Conservation (phyloP, 2,888 invertebrate species). For the Morpho achilles region DNA sequence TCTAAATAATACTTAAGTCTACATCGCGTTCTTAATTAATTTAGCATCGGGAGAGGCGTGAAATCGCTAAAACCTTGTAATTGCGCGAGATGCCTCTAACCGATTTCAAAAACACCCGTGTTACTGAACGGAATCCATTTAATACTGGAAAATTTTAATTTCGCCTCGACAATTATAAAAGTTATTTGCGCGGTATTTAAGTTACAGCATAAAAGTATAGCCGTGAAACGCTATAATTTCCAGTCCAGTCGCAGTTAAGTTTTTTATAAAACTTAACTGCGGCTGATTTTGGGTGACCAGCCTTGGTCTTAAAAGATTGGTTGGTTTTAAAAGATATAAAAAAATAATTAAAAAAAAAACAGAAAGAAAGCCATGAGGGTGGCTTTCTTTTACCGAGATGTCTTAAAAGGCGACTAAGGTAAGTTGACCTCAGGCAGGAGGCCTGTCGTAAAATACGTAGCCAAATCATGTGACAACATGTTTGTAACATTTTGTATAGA, state of each 20-base stretch:
- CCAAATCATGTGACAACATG: too few species aligned
- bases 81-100: slow-evolving; percentile 34
- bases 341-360: too few species aligned
- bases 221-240: not conserved
- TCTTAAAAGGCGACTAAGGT: too few species aligned
- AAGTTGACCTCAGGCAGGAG: too few species aligned
- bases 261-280: too few species aligned
- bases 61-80: slow-evolving; percentile 37
- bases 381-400: too few species aligned
- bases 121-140: slow-evolving; percentile 12
- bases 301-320: too few species aligned
- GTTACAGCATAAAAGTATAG: slow-evolving; percentile 1
- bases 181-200: slow-evolving; percentile 11
- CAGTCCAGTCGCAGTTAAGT: not conserved
- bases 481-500: too few species aligned
- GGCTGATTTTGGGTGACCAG: too few species aligned
- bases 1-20: slow-evolving; percentile 27
- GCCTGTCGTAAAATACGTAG: too few species aligned
- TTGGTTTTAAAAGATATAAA: too few species aligned
- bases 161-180: not conserved
- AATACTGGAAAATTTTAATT: slow-evolving; percentile 12
- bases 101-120: slow-evolving; percentile 20
- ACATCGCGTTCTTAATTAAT: slow-evolving; percentile 32
- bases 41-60: slow-evolving; percentile 32
- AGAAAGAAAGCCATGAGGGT: too few species aligned